A percentile compares a stretch with the other conserved stretches of the same genome.
These are phyloP conservation scores for Alouatta palliata DNA, from an alignment of 2,113 vertebrate genomes.

Conservation along the genomic window DNA sequence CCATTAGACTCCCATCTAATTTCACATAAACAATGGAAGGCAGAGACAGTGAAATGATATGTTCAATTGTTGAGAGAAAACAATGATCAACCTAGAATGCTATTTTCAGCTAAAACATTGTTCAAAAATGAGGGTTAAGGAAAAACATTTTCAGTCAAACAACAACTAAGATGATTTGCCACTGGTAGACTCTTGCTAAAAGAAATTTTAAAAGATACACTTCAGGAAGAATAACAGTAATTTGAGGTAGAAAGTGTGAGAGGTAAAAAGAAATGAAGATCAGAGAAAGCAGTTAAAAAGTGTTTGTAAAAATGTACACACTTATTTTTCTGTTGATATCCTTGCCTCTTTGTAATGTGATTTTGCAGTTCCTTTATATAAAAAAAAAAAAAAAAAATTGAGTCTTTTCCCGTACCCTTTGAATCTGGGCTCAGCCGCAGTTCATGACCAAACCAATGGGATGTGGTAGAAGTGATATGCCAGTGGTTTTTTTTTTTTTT, in stretches of 20 bases:
- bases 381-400: neutral
- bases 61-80: neutral
- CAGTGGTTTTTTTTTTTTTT: too few species aligned
- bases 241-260: neutral
- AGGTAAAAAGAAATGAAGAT: neutral
- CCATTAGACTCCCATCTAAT: neutral
- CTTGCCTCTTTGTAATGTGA: neutral
- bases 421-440: neutral
- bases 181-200: neutral
- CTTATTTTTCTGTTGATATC: neutral
- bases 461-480: neutral
- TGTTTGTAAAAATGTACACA: neutral
- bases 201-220: neutral
- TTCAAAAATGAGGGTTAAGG: neutral
- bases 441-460: neutral
- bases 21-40: conserved; percentile 11
- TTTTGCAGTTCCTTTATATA: neutral
- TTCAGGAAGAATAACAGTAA: neutral
- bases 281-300: neutral
- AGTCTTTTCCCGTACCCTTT: neutral
- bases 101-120: neutral
- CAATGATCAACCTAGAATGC: neutral
- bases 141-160: neutral
- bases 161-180: conserved; percentile 17
- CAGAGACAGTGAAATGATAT: neutral